Base-by-base conservation (phyloP, 1,140 invertebrate genomes). In the Drosophila paulistorum region DNA sequence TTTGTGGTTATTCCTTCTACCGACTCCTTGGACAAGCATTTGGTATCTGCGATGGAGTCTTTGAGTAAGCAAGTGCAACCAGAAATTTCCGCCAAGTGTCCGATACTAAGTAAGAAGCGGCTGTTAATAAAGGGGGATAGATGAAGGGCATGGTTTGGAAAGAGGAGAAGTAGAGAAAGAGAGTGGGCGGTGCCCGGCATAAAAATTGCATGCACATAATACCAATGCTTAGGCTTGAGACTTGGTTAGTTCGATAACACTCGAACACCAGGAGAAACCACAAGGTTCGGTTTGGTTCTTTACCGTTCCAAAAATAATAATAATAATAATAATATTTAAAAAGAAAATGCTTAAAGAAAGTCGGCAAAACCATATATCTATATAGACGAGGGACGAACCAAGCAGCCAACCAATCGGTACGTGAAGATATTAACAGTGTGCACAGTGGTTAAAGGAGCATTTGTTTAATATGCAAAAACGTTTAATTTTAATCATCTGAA, bases 1-100 rank as follows among this genome's bases (percentile, higher is more conserved):
- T 76, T 66, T 45, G 14, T 51, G 14, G 20, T 61, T 64, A 26
- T 64, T 59, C 66, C 30, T 30, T 71, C 66, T 67, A 69, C 37
- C 55, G 14, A 55, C 73, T 75, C 64, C 74, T 70, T 67, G 51
- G 61, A 11, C 13, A 35, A n/a, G 13, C 41, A 45, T 63, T 63
- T 48, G 64, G 17, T 85, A 86, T 86, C 75, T 81, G 83, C 72
- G 79, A 86, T 87, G 82, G 75, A 63, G 67, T 68, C 59, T 67
- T 55, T 54, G 17, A 23, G 20, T 51, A n/a, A 51, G 57, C 71
- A 71, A 79, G 57, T 69, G 74, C 69, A 68, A 65, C 65, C 59
- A 41, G 62, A 74, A 65, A 67, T 68, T 60, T 66, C 63, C 79
- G 58, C 77, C 81, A 87, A 87, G 81, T 90, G 84, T 77, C 74